Evolutionary conservation across 2,888 invertebrate genomes (phyloP), one percentile per base, ranked within the genome.

Genomic region (Eurytoma adleriae): DNA sequence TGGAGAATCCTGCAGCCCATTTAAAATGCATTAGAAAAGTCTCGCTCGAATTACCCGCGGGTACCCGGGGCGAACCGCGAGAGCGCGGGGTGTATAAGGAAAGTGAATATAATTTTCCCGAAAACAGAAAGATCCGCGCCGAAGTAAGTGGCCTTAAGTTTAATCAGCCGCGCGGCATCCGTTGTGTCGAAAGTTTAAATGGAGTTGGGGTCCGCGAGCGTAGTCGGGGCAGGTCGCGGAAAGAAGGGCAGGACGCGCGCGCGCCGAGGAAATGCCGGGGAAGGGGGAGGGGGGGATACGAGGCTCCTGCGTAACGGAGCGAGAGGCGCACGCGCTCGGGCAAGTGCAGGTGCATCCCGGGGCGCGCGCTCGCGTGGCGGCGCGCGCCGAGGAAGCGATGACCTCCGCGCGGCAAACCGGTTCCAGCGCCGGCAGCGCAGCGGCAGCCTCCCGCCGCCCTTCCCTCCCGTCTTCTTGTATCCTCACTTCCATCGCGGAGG

Each of bases 341-440:
- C 84, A 85, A 84, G 84, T 87, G 89, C 90, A 90, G 90, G 90
- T 90, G 90, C 89, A 89, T 71, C 80, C 79, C 75, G 24, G 69
- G 69, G 88, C 83, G 54, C 48, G 62, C 50, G 59, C 87, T 88
- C 89, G 90, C 90, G 90, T 90, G 90, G 89, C 90, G 87, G 78
- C 72, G 72, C 48, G 70, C 70, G 77, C 40, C 66, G 52, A 18
- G 56, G 75, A 79, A 73, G 71, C 76, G 80, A 80, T 80, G 80
- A 76, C 80, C 80, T 72, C 74, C n/a, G 57, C 18, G 50, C 14
- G 56, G 16, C 18, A 30, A 69, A 69, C 50, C 71, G 71, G 71
- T 71, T 71, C 48, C 20, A 16, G 5, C 71, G 48, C 59, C 24
- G 20, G 20, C 71, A n/a, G 40, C 30, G 30, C 48, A 48, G 57